Percentiles rank a stretch among this genome's conserved stretches.
Conservation (phyloP, 1,140 invertebrate species). For the Micrasema longulum region DNA sequence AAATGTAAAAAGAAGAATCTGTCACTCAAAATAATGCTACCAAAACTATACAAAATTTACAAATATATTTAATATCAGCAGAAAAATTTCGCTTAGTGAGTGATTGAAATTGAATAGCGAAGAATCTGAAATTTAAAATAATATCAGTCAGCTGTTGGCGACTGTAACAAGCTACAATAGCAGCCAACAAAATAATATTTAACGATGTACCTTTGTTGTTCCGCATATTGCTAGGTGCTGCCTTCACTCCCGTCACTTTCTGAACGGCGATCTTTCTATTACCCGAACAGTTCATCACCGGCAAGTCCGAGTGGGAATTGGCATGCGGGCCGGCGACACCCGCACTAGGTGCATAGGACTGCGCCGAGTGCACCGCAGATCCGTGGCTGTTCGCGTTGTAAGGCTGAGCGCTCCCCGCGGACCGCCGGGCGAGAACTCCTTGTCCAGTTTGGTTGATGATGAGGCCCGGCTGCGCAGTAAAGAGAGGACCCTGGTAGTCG, state of each 20-base stretch:
- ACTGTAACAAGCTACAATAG: no score
- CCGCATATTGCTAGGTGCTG: constrained; percentile 32
- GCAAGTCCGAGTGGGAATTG: constrained; percentile 35
- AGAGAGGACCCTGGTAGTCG: constrained; percentile 74
- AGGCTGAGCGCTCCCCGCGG: no score
- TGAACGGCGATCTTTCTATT: constrained; percentile 5
- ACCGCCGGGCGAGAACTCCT: no score
- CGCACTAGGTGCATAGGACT: constrained; percentile 13
- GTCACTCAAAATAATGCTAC: no score
- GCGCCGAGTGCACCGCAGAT: neutral
- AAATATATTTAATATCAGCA: no score
- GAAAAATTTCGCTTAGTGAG: no score
- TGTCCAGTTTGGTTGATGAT: constrained; percentile 33
- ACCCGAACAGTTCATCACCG: constrained; percentile 25
- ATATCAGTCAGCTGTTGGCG: no score
- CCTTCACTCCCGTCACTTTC: constrained; percentile 19
- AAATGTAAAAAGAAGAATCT: no score
- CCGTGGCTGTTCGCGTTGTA: neutral
- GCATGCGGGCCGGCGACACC: constrained; percentile 23
- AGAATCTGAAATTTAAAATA: no score
- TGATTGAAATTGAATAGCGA: no score
- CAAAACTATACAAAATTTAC: no score
- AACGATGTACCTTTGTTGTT: constrained; percentile 47
- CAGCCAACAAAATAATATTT: no score
- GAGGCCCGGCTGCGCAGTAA: constrained; percentile 56